Base-by-base conservation (phyloP, 92 coral and sea anemone species). In the Umimayanthus kanabou region DNA sequence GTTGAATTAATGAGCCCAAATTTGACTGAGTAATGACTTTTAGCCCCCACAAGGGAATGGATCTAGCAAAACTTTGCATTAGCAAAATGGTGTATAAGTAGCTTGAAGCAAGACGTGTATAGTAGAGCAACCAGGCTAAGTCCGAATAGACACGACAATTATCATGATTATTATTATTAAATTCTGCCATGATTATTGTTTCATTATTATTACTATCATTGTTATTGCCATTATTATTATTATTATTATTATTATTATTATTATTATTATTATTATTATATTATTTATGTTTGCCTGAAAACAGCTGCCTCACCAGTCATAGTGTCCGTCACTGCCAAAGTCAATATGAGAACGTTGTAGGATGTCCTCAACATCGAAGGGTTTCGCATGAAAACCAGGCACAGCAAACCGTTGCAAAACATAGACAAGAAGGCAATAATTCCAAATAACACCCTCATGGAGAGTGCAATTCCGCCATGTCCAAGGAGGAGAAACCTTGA, bases 351-450 rank as follows among this genome's bases (percentile, higher is more conserved):
- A 22, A 83, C 64, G 26, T 83, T 83, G 29, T 83, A 83, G 45
- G 87, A 69, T 26, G 78, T 70, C 11, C 39, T 70, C 30, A 83
- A 65, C 87, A 83, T 83, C 10, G 78, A 42, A 25, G 5, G 67
- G 87, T 83, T 83, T 43, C 87, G 33, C n/a, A 71, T 83, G 25
- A 83, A 67, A 70, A 83, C 67, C 25, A 72, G 67, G 22, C 87
- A 83, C 87, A 83, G 77, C 25, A 83, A 55, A 28, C 87, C 87
- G 78, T 83, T 83, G 47, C 87, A 83, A 3, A 83, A 83, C 67
- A 43, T 16, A 4, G 87, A 83, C 67, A 83, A 33, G 65, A 83
- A 83, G 65, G 87, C 87, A 70, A 83, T 83, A 69, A 83, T 70
- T 26, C 87, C 87, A 83, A 83, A 83, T 69, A 83, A 26, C 16